Evolutionary conservation across 1,140 invertebrate species (phyloP).

Genomic region (Philotrypesis tridentata): DNA sequence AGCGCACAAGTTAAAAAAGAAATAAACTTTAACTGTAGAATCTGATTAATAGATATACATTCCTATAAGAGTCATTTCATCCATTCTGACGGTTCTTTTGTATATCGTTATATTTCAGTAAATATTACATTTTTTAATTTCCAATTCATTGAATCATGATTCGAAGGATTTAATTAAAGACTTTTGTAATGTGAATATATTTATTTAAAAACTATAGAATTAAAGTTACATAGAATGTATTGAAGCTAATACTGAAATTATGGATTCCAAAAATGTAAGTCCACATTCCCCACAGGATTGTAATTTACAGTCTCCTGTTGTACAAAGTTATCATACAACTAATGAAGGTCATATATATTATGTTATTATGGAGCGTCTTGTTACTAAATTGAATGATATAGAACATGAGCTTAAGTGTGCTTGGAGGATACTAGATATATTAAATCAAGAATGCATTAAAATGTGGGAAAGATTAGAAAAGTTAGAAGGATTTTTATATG

Average conservation of each 20-base stretch:
- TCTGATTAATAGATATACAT: neutral
- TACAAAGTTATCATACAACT: constrained; percentile 57
- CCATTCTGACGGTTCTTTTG: too few species aligned
- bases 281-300: constrained; percentile 57
- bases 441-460: constrained; percentile 93
- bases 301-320: constrained; percentile 56
- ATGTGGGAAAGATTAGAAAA: constrained; percentile 96
- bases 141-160: too few species aligned
- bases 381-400: constrained; percentile 87
- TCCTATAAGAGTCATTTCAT: neutral
- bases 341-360: constrained; percentile 76
- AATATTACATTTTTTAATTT: too few species aligned
- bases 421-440: constrained; percentile 91
- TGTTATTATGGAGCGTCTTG: constrained; percentile 90
- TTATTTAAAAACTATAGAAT: neutral
- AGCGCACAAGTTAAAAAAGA: neutral
- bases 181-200: too few species aligned
- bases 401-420: constrained; percentile 93
- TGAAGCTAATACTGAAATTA: constrained; percentile 28
- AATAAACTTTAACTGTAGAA: neutral
- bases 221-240: neutral
- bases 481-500: constrained; percentile 89
- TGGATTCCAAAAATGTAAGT: constrained; percentile 64
- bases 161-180: too few species aligned
- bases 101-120: too few species aligned